Evolutionary conservation across 2,888 invertebrate species (phyloP).

Genomic region (Ceramica pisi): DNA sequence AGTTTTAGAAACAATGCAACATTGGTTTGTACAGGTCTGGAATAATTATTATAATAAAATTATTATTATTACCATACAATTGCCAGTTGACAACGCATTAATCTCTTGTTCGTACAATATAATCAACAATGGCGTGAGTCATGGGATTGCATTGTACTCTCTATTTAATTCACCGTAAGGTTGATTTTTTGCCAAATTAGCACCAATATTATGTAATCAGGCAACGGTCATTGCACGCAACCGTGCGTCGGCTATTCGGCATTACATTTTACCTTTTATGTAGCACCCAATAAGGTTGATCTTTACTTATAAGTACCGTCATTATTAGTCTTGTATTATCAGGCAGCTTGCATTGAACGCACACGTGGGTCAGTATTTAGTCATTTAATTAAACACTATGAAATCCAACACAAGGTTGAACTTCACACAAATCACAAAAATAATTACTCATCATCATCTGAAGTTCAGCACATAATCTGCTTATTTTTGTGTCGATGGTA

Average conservation of each 20-base stretch:
- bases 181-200: not conserved
- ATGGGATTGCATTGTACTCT: not conserved
- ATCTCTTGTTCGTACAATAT: constrained; percentile 17
- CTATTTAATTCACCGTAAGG: not conserved
- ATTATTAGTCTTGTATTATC: constrained; percentile 1
- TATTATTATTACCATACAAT: not conserved
- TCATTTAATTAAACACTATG: not conserved
- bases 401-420: not conserved
- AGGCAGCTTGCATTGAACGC: constrained; percentile 24
- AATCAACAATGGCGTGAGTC: not conserved
- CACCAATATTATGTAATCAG: not conserved
- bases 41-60: not conserved
- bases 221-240: constrained; percentile 23
- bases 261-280: not conserved
- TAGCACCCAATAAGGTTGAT: constrained; percentile 1
- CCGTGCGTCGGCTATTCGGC: not conserved
- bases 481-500: no score
- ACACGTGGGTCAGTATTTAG: constrained; percentile 6
- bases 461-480: not conserved
- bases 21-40: not conserved
- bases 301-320: not conserved
- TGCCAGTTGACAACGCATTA: not conserved
- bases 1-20: not conserved
- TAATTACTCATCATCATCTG: no score
- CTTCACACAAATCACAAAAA: not conserved